phyloP scores from a whole-genome alignment of 2,888 invertebrate genomes.

The Minunthozetes semirufus region DNA sequence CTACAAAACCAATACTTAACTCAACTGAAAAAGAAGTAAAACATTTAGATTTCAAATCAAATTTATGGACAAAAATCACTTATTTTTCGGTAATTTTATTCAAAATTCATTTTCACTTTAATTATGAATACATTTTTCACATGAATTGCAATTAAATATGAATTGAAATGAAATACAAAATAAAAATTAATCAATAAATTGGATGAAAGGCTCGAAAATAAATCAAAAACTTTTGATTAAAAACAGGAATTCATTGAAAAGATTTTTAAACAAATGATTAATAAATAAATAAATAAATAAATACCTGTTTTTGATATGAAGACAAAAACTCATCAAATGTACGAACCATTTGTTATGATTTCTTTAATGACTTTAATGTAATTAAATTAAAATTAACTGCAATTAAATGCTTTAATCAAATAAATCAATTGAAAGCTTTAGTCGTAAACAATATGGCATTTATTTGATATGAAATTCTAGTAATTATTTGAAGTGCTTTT shows the following conservation, averaged over 20 bases:
- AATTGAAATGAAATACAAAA: not conserved
- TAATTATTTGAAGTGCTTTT: too few species aligned
- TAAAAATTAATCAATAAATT: not conserved
- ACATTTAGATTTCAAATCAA: too few species aligned
- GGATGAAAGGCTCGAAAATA: not conserved
- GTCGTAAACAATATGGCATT: too few species aligned
- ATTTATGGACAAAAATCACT: too few species aligned
- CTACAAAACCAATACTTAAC: not conserved
- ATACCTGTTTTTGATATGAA: slow-evolving; percentile 71
- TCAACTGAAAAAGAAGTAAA: not conserved
- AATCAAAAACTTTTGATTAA: not conserved
- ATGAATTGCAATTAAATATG: too few species aligned
- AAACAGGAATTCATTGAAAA: not conserved
- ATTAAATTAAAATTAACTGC: not conserved
- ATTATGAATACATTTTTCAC: too few species aligned
- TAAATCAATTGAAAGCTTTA: too few species aligned
- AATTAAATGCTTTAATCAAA: too few species aligned
- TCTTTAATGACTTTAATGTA: not conserved
- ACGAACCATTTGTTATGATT: slow-evolving; percentile 11
- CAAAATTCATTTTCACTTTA: too few species aligned
- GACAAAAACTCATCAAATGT: slow-evolving; percentile 42
- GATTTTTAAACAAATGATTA: not conserved
- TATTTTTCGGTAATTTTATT: too few species aligned
- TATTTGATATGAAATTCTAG: too few species aligned
- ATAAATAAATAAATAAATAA: not conserved